Conservation (phyloP, 2,888 invertebrate species). For the Drosophila bunnanda region DNA sequence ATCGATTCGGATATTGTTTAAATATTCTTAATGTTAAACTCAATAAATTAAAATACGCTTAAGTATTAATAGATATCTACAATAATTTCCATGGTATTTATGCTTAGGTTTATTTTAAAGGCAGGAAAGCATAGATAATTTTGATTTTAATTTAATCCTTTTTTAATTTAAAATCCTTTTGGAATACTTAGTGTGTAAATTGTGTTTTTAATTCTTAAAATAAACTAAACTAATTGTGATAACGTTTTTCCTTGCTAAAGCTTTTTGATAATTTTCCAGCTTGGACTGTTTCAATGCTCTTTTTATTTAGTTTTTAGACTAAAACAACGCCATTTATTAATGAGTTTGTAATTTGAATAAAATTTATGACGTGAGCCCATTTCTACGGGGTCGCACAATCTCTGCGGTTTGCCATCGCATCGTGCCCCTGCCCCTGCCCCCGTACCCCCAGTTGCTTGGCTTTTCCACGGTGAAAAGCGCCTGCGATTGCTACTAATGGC, state of each 20-base stretch:
- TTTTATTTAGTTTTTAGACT: conserved; percentile 7
- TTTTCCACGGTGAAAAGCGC: conserved; percentile 55
- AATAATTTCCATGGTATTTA: no score
- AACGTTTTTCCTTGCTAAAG: no score
- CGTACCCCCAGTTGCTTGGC: conserved; percentile 2
- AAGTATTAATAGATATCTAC: no score
- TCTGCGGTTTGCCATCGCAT: conserved; percentile 49
- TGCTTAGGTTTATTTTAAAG: no score
- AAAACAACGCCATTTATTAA: conserved; percentile 44
- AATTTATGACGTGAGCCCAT: conserved; percentile 73
- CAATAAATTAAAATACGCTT: no score
- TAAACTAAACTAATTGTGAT: background rate
- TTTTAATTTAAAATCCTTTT: no score
- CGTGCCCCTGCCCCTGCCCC: conserved; percentile 4
- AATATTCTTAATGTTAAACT: no score
- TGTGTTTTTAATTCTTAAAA: no score
- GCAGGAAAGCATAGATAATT: no score
- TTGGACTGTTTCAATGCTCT: background rate
- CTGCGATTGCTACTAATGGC: conserved; percentile 48
- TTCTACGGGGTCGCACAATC: conserved; percentile 56
- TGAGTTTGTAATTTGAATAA: conserved; percentile 59
- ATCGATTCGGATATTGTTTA: no score
- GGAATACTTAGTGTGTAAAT: no score
- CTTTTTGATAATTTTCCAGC: background rate
- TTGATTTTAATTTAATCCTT: no score